Conservation (phyloP, 2,113 vertebrate species). For the Suncus etruscus region DNA sequence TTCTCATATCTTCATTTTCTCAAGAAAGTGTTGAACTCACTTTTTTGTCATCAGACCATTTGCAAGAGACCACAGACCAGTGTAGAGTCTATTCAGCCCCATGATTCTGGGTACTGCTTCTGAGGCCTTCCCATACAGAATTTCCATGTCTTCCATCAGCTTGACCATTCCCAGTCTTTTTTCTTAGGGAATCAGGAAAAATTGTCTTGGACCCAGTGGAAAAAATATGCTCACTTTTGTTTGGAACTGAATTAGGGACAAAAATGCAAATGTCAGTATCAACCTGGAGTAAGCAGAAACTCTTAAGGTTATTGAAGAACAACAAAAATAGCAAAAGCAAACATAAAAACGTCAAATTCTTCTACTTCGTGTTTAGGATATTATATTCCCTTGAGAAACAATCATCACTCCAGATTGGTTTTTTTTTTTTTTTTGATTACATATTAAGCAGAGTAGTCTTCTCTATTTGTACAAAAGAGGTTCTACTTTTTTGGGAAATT, state of each 20-base stretch:
- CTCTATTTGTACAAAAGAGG: background rate
- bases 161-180: background rate
- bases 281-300: conserved; percentile 14
- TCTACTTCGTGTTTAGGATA: background rate
- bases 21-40: background rate
- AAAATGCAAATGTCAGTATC: conserved; percentile 48
- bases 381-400: too few species aligned
- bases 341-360: background rate
- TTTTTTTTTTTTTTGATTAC: conserved; percentile 36
- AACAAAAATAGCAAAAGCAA: background rate
- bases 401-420: background rate
- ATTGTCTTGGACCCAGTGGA: conserved; percentile 14
- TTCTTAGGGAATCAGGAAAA: background rate
- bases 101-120: background rate
- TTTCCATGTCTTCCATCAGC: conserved; percentile 35
- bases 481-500: background rate
- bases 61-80: background rate
- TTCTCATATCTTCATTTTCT: background rate
- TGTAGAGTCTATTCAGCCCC: background rate
- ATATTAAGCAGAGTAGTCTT: background rate
- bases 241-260: background rate
- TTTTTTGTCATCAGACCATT: conserved; percentile 20
- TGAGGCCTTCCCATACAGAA: background rate
- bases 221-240: background rate
- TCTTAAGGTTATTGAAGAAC: conserved; percentile 42